phyloP scores from a whole-genome alignment of 2,797 vertebrate genomes.

The Gobionotothen gibberifrons region DNA sequence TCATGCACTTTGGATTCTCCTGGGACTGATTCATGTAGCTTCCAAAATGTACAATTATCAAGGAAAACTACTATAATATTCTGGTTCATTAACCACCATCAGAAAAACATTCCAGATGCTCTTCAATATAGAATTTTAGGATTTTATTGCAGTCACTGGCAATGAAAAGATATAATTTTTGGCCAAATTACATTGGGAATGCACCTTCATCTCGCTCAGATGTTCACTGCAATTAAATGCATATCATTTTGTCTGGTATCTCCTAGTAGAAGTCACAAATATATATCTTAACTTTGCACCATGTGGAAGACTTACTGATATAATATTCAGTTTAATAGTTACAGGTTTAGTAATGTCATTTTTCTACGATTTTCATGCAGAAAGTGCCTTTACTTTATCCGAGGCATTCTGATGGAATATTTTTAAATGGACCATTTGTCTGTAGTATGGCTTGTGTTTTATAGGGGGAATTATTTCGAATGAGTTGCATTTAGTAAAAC shows the following conservation, averaged over 20 bases:
- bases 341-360: not conserved
- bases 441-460: conserved; percentile 37
- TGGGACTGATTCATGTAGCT: conserved; percentile 23
- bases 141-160: conserved; percentile 3
- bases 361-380: conserved; percentile 22
- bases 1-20: conserved; percentile 58
- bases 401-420: conserved; percentile 38
- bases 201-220: conserved; percentile 44
- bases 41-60: not conserved
- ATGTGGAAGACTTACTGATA: conserved; percentile 19
- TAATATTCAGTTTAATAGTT: not conserved
- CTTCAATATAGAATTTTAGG: conserved; percentile 10
- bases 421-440: conserved; percentile 30
- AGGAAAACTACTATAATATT: not conserved
- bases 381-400: conserved; percentile 61
- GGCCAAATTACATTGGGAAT: conserved; percentile 5
- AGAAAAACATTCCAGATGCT: conserved; percentile 22
- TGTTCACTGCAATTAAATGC: conserved; percentile 26
- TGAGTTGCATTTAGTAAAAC: conserved; percentile 49
- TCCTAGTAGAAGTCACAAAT: conserved; percentile 28
- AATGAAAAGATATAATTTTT: not conserved
- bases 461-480: conserved; percentile 29
- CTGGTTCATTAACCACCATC: conserved; percentile 2
- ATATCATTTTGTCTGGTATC: conserved; percentile 7
- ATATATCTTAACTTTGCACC: conserved; percentile 43